Conservation (phyloP, 2,888 invertebrate genomes). For the Helicoverpa assulta region DNA sequence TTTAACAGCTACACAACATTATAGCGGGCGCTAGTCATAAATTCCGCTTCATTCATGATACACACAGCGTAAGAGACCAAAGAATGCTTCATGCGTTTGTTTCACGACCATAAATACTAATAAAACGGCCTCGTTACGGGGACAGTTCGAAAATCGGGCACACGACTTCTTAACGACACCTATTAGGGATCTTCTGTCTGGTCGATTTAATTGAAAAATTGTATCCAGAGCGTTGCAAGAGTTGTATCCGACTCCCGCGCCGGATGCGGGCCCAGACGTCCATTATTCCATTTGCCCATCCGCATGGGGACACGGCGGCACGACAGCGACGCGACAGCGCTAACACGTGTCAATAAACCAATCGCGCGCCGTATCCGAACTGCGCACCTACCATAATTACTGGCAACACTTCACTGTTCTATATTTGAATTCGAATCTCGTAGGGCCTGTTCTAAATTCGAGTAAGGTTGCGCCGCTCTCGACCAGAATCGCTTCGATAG, state of each 20-base stretch:
- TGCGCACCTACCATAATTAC: slow-evolving; percentile 76
- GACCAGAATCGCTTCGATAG: slow-evolving; percentile 72
- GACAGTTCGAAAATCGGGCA: slow-evolving; percentile 90
- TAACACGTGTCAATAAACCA: slow-evolving; percentile 86
- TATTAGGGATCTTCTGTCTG: slow-evolving; percentile 90
- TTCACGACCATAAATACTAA: slow-evolving; percentile 89
- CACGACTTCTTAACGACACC: slow-evolving; percentile 90
- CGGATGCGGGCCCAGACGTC: slow-evolving; percentile 90
- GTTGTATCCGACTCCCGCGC: slow-evolving; percentile 88
- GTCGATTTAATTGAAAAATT: slow-evolving; percentile 90
- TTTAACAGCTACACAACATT: slow-evolving; percentile 75
- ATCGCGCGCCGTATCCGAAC: slow-evolving; percentile 71
- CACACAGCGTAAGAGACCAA: slow-evolving; percentile 72
- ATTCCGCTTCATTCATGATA: slow-evolving; percentile 87
- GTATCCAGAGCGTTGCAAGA: slow-evolving; percentile 89
- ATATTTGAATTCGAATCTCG: slow-evolving; percentile 77
- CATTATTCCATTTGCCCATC: slow-evolving; percentile 90
- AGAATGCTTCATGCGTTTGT: slow-evolving; percentile 81
- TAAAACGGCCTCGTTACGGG: slow-evolving; percentile 88
- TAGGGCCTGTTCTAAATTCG: slow-evolving; percentile 79
- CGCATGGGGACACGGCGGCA: slow-evolving; percentile 84
- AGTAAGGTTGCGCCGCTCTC: slow-evolving; percentile 67
- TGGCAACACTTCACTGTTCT: slow-evolving; percentile 75
- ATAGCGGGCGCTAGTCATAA: slow-evolving; percentile 85
- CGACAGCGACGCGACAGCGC: slow-evolving; percentile 68